phyloP scores from a whole-genome alignment of 1,140 invertebrate genomes.

The Apis laboriosa region DNA sequence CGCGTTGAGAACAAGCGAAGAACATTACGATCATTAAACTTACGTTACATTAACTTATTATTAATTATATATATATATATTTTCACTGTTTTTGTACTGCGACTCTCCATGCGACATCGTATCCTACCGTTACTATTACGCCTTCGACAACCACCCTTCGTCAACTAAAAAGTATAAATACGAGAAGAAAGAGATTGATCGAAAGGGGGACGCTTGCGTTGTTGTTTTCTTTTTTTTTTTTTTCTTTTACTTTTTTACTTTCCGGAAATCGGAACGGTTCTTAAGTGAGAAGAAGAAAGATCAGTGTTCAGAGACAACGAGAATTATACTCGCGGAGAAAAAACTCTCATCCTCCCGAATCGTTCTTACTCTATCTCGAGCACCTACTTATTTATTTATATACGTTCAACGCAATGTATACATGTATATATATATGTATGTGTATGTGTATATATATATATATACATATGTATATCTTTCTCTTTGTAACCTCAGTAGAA shows the following conservation, averaged over 20 bases:
- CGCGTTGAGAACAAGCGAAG: not conserved
- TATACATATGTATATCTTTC: constrained; percentile 33
- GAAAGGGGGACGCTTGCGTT: constrained; percentile 24
- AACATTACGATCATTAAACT: constrained; percentile 58
- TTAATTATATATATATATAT: constrained; percentile 36
- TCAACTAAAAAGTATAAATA: constrained; percentile 53
- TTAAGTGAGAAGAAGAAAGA: not conserved
- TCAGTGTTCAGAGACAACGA: not conserved
- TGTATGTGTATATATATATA: not conserved
- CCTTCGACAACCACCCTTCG: constrained; percentile 28
- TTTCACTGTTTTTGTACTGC: constrained; percentile 65
- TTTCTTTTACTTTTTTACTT: not conserved
- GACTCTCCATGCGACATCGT: constrained; percentile 45
- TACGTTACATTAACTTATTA: constrained; percentile 57
- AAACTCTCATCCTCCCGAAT: not conserved
- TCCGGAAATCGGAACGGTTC: not conserved
- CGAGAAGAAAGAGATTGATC: not conserved
- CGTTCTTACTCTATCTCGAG: not conserved
- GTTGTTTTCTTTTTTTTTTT: too few relatives aligned
- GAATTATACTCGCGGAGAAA: not conserved
- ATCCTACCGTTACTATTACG: not conserved
- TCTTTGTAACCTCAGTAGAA: constrained; percentile 49
- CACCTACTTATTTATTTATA: not conserved
- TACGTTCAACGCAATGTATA: constrained; percentile 27
- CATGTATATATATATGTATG: not conserved